A percentile compares a stretch with the other conserved stretches of the same genome.
These are phyloP conservation scores for Acipenser oxyrinchus DNA, from an alignment of 2,797 vertebrate genomes.

Conservation along the genomic window DNA sequence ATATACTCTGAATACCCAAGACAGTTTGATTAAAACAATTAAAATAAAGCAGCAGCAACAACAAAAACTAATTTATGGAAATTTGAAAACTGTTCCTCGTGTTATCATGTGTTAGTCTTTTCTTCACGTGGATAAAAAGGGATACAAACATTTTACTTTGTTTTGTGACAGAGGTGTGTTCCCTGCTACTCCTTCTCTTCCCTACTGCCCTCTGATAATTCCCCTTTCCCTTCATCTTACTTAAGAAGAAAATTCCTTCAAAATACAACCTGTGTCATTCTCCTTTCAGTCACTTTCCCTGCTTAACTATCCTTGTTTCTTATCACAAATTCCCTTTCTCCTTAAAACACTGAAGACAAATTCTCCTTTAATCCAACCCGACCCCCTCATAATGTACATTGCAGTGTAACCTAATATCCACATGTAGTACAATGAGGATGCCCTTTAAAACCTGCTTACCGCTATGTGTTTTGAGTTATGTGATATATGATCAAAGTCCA, in stretches of 20 bases:
- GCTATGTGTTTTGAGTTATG: too few relatives aligned
- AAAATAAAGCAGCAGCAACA: too few relatives aligned
- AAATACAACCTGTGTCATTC: constrained; percentile 36
- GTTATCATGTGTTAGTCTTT: too few relatives aligned
- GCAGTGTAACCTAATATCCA: constrained; percentile 34
- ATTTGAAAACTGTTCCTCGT: too few relatives aligned
- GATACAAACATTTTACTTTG: constrained; percentile 33
- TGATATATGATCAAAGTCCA: too few relatives aligned
- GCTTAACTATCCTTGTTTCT: constrained; percentile 67
- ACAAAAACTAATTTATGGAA: too few relatives aligned
- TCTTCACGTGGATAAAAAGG: constrained; percentile 13
- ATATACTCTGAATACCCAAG: too few relatives aligned
- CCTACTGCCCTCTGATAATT: constrained; percentile 64
- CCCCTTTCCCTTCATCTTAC: constrained; percentile 41
- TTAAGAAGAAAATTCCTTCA: constrained; percentile 50
- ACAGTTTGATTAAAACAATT: too few relatives aligned
- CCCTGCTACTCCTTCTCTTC: constrained; percentile 78
- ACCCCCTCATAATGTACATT: constrained; percentile 43
- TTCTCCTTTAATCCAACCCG: constrained; percentile 25
- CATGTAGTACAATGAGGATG: constrained; percentile 14
- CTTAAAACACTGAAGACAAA: constrained; percentile 30
- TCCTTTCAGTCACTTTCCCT: constrained; percentile 42
- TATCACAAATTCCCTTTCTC: constrained; percentile 42
- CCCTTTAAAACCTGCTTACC: constrained; percentile 27
- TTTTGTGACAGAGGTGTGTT: constrained; percentile 53